These are phyloP conservation scores for Tetramorium simillimum DNA, from an alignment of 1,140 invertebrate species.

Conservation along the genomic window DNA sequence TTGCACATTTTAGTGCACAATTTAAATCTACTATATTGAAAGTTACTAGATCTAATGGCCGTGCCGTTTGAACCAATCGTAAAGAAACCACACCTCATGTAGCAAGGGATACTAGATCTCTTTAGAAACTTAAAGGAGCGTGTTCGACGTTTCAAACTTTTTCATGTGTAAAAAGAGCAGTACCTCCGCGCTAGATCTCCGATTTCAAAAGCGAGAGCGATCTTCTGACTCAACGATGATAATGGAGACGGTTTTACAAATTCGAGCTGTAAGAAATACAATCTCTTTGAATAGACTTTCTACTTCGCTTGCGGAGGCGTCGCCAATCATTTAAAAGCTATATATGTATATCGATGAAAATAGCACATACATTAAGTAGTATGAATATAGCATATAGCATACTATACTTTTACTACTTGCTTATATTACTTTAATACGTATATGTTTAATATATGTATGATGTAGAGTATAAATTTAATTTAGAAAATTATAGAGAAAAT, in stretches of 20 bases:
- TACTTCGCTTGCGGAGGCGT: background rate
- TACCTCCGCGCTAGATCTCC: background rate
- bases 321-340: background rate
- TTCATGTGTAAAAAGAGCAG: conserved; percentile 46
- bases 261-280: background rate
- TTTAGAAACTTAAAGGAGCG: conserved; percentile 16
- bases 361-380: background rate
- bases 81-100: conserved; percentile 36
- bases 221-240: background rate
- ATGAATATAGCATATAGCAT: background rate
- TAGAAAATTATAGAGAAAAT: too few relatives aligned
- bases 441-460: background rate
- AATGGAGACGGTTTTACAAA: conserved; percentile 22
- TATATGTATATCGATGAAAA: background rate
- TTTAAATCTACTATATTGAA: background rate
- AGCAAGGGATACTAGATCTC: background rate
- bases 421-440: background rate
- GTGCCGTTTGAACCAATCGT: background rate
- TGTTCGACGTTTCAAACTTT: conserved; percentile 49
- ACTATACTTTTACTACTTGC: background rate
- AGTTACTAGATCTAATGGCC: background rate
- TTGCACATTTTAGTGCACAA: background rate
- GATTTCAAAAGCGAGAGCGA: conserved; percentile 11
- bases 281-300: background rate
- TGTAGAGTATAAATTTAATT: background rate